Conservation (phyloP, 2,113 vertebrate species). For the Pampusana beccarii region DNA sequence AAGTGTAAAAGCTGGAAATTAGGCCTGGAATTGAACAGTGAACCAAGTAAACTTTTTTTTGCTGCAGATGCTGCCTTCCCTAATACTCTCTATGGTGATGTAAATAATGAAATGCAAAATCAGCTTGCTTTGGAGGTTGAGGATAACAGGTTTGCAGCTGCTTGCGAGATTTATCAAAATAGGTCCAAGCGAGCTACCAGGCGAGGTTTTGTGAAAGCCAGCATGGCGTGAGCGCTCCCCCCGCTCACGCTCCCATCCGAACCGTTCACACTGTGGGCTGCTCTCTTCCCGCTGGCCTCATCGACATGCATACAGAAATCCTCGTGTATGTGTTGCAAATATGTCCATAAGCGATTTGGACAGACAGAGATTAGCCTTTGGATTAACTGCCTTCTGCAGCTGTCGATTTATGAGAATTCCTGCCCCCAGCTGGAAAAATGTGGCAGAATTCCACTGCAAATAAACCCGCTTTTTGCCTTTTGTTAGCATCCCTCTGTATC, state of each 20-base stretch:
- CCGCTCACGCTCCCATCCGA: background rate
- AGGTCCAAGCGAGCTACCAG: background rate
- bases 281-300: background rate
- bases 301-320: background rate
- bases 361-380: conserved; percentile 56
- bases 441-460: conserved; percentile 14
- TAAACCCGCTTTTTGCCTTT: conserved; percentile 31
- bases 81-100: background rate
- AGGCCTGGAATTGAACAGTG: background rate
- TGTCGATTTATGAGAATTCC: conserved; percentile 48
- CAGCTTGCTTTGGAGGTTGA: background rate
- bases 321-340: background rate
- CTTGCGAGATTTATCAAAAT: background rate
- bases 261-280: background rate
- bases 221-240: background rate
- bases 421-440: conserved; percentile 45
- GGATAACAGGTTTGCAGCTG: background rate
- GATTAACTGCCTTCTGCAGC: conserved; percentile 50
- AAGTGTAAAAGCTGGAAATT: background rate
- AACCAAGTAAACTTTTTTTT: background rate
- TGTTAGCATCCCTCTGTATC: conserved; percentile 19
- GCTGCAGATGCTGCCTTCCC: background rate
- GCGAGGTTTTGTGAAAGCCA: background rate
- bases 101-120: background rate
- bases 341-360: conserved; percentile 30